phyloP scores from a whole-genome alignment of 2,113 vertebrate genomes.

The Brachirus orientalis region DNA sequence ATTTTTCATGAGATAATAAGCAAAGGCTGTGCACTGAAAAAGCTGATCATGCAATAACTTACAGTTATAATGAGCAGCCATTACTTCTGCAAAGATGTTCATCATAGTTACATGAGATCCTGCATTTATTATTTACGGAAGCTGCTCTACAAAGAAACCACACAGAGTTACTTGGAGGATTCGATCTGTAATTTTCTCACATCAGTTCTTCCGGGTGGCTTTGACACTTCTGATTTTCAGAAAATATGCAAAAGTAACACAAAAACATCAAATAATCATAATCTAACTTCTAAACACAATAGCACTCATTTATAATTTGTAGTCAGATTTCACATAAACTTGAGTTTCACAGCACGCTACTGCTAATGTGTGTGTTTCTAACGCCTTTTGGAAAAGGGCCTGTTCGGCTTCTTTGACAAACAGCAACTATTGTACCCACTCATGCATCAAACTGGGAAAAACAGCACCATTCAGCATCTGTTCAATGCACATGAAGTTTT shows the following conservation, averaged over 20 bases:
- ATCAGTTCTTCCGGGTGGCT: no score
- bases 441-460: conserved; percentile 35
- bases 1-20: not conserved
- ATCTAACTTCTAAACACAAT: not conserved
- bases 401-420: conserved; percentile 30
- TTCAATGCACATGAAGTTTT: conserved; percentile 7
- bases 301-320: not conserved
- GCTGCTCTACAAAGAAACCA: no score
- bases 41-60: not conserved
- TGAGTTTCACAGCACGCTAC: not conserved
- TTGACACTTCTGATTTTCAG: no score
- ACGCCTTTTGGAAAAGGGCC: conserved; percentile 7
- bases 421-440: conserved; percentile 9
- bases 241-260: no score
- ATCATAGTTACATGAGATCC: no score
- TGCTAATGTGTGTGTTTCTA: not conserved
- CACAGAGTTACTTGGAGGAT: not conserved
- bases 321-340: not conserved
- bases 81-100: not conserved
- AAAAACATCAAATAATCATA: no score
- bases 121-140: no score
- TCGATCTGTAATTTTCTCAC: no score
- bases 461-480: conserved; percentile 39
- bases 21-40: no score
- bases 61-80: not conserved